Evolutionary conservation across 2,888 invertebrate species (phyloP).

Genomic region (Thymelicus sylvestris): DNA sequence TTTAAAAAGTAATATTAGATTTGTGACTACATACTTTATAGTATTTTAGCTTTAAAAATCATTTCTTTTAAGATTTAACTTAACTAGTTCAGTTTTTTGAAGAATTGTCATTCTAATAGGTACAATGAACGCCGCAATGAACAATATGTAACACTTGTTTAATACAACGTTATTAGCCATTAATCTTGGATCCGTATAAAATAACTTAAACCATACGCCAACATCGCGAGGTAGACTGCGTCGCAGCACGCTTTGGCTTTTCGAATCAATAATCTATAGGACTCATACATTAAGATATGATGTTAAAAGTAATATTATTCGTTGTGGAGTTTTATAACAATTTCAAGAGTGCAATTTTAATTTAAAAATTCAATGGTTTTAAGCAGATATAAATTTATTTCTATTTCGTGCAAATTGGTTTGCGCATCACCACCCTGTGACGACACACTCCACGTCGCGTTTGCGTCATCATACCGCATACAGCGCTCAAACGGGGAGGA

Average conservation of each 20-base stretch:
- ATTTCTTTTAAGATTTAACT: too few species aligned
- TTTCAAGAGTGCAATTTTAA: background rate
- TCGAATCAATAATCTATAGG: constrained; percentile 41
- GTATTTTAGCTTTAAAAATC: too few species aligned
- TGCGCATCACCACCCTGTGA: constrained; percentile 60
- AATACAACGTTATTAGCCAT: too few species aligned
- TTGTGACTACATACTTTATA: too few species aligned
- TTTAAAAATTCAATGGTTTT: background rate
- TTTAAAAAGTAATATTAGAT: too few species aligned
- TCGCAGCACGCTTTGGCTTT: constrained; percentile 22
- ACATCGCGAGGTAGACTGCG: constrained; percentile 41
- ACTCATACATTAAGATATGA: background rate
- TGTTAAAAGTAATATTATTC: constrained; percentile 3
- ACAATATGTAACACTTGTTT: too few species aligned
- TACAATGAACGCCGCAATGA: too few species aligned
- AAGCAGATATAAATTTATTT: constrained; percentile 40
- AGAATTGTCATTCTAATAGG: too few species aligned
- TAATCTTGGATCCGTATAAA: background rate
- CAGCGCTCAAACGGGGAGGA: constrained; percentile 77
- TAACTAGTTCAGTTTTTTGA: too few species aligned
- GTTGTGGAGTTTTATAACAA: constrained; percentile 7
- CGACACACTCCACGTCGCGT: constrained; percentile 69
- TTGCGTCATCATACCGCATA: constrained; percentile 79
- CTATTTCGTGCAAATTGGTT: constrained; percentile 56
- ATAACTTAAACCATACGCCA: background rate